These are phyloP conservation scores for Nymphalis polychloros DNA, from an alignment of 2,888 invertebrate species.

Conservation along the genomic window DNA sequence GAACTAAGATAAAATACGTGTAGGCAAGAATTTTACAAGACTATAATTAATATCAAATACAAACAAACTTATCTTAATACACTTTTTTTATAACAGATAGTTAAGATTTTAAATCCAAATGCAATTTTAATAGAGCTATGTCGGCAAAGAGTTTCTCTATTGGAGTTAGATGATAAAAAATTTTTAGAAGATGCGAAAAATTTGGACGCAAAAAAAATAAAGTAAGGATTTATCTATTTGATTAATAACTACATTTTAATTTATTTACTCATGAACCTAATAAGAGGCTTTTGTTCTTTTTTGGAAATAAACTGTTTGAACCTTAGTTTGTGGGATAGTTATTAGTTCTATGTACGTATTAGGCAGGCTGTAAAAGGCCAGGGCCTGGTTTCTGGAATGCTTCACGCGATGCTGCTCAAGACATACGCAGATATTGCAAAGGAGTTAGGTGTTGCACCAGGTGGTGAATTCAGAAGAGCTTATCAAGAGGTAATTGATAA, in stretches of 20 bases:
- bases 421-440: conserved; percentile 76
- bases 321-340: not conserved
- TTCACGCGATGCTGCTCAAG: conserved; percentile 75
- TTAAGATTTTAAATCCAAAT: conserved; percentile 64
- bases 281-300: too few relatives aligned
- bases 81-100: conserved; percentile 56
- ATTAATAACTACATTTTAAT: too few relatives aligned
- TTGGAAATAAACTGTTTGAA: too few relatives aligned
- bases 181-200: conserved; percentile 76
- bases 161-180: conserved; percentile 73
- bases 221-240: conserved; percentile 51
- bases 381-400: conserved; percentile 70
- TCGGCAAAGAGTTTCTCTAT: conserved; percentile 70
- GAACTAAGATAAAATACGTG: not conserved
- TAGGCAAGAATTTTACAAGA: too few relatives aligned
- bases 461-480: conserved; percentile 74
- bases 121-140: conserved; percentile 74
- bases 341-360: not conserved
- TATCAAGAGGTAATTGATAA: conserved; percentile 66
- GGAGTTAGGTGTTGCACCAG: conserved; percentile 75
- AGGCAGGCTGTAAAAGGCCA: conserved; percentile 74
- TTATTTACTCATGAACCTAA: too few relatives aligned
- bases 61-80: not conserved
- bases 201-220: conserved; percentile 66
- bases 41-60: not conserved